Conservation (phyloP, 2,888 invertebrate genomes). For the Hecatera dysodea region DNA sequence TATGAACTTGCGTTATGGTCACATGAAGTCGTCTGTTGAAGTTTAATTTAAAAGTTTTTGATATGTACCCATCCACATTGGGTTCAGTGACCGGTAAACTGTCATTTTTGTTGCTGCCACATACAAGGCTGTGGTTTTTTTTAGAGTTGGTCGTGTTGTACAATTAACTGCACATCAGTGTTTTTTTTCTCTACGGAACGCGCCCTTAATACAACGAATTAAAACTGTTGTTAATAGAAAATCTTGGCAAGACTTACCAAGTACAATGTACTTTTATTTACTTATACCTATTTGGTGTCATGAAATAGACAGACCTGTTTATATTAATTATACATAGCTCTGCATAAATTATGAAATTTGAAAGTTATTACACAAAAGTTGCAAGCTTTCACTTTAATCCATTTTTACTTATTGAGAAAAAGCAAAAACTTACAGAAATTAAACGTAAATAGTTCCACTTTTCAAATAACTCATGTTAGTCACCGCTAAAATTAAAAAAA, state of each 20-base stretch:
- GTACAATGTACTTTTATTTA: too few relatives aligned
- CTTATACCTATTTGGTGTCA: too few relatives aligned
- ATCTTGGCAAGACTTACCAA: too few relatives aligned
- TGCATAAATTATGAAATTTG: too few relatives aligned
- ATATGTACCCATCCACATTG: constrained; percentile 33
- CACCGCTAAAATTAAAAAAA: not conserved
- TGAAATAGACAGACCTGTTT: too few relatives aligned
- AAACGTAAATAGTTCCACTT: not conserved
- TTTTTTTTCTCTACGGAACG: not conserved
- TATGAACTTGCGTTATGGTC: constrained; percentile 70
- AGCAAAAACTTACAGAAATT: too few relatives aligned
- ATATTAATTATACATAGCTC: too few relatives aligned
- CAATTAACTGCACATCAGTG: not conserved
- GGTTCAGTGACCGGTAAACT: constrained; percentile 69
- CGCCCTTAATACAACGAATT: not conserved
- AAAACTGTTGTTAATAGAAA: too few relatives aligned
- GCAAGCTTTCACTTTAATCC: not conserved
- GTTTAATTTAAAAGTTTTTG: constrained; percentile 83
- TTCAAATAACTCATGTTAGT: not conserved
- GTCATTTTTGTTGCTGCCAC: constrained; percentile 52
- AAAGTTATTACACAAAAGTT: not conserved
- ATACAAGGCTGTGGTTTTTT: constrained; percentile 11
- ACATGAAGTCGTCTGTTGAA: constrained; percentile 71
- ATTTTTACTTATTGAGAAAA: too few relatives aligned
- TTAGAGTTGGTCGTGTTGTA: not conserved